Base-by-base conservation (phyloP, 1,140 invertebrate genomes). In the Achroia grisella region DNA sequence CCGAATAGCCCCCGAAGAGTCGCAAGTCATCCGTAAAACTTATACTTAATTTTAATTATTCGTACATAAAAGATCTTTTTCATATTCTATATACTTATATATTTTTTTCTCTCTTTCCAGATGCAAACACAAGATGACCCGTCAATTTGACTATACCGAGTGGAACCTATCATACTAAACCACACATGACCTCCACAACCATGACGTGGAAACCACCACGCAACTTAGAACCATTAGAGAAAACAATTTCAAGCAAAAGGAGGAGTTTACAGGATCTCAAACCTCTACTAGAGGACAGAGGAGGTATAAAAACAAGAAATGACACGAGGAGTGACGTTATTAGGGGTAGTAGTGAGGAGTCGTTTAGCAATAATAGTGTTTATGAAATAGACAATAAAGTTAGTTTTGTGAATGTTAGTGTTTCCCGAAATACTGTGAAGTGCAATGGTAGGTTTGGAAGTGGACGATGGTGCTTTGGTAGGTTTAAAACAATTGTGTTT, bases 251-350 rank as follows among this genome's bases (percentile, higher is more conserved):
- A 8, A 65, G 53, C 41, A 65, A 71, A 57, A 64, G 68, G 45
- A 70, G 64, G 39, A 69, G 62, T 53, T 65, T 80, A 43, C 53
- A 74, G 69, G 78, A 82, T 48, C 68, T 79, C 41, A 79, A 77
- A 74, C 66, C 68, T 6, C 63, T 84, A 47, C 48, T 84, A 65
- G 80, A 81, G 67, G 80, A 84, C 52, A 81, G 80, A 84, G 80
- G 77, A 56, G 67, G 64, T 31, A 67, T 43, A 41, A 60, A 23
- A 52, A 57, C 51, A 43, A 63, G 46, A 56, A 43, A 46, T 35
- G 52, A 40, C 36, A 23, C 17, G 17, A 2, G 17, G 17, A 23
- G 17, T 23, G 17, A 23, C 17, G 2, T 23, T 2, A 41, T 39
- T 17, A 5, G 14, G 12, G 11, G 35, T 37, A 15, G 17, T 10